A percentile compares a stretch with the other conserved stretches of the same genome.
These are phyloP conservation scores for Cheilosia vernalis DNA, from an alignment of 2,888 invertebrate species.

Conservation along the genomic window DNA sequence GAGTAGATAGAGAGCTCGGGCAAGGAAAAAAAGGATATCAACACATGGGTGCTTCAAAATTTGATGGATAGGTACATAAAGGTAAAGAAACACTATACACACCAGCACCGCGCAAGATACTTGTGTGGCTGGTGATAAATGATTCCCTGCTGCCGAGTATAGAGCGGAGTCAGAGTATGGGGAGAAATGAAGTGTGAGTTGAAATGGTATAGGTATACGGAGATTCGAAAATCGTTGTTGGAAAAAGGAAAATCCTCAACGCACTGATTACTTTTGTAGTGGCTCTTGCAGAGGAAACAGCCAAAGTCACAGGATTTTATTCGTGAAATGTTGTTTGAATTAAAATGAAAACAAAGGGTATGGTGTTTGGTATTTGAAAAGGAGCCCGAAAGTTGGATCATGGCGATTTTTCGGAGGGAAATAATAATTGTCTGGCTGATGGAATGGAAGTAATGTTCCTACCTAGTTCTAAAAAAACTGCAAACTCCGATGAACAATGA, in stretches of 20 bases:
- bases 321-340: no score
- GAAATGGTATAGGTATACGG: constrained; percentile 2
- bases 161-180: not conserved
- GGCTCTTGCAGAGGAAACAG: constrained; percentile 11
- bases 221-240: constrained; percentile 3
- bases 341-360: no score
- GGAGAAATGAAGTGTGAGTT: not conserved
- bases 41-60: constrained; percentile 71
- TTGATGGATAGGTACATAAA: constrained; percentile 66
- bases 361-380: no score
- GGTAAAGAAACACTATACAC: constrained; percentile 46
- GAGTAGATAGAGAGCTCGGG: constrained; percentile 5
- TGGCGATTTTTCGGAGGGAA: no score
- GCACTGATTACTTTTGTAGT: constrained; percentile 14
- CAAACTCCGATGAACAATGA: no score
- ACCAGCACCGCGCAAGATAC: constrained; percentile 37
- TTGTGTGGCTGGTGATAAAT: constrained; percentile 63
- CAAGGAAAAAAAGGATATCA: constrained; percentile 62
- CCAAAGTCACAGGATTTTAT: not conserved
- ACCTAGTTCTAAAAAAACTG: no score
- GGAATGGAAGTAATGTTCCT: no score
- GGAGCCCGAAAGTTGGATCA: no score
- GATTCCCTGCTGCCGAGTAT: constrained; percentile 21
- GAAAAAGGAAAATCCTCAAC: constrained; percentile 9
- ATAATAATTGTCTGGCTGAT: no score